Conservation (phyloP, 1,140 invertebrate species). For the Dinothrombium tinctorium region DNA sequence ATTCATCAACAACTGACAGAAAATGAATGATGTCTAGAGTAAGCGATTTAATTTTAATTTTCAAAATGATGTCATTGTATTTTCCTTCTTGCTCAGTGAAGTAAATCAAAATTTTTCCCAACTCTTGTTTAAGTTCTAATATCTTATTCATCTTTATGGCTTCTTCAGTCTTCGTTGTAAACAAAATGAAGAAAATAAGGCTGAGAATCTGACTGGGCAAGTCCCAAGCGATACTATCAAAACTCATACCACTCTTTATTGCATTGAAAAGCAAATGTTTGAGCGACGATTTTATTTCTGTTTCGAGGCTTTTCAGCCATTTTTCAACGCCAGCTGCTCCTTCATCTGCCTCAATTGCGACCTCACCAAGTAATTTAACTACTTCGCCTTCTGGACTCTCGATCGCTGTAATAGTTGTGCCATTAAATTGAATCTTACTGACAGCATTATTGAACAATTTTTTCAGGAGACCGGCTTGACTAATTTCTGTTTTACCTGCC, state of each 20-base stretch:
- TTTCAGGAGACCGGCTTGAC: conserved; percentile 63
- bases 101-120: conserved; percentile 3
- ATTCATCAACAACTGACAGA: conserved; percentile 47
- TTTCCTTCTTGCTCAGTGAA: conserved; percentile 12
- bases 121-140: conserved; percentile 15
- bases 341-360: conserved; percentile 25
- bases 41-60: conserved; percentile 47
- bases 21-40: conserved; percentile 83
- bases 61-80: conserved; percentile 24
- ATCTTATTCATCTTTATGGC: conserved; percentile 42
- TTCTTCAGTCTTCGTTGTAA: conserved; percentile 56
- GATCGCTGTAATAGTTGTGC: conserved; percentile 42
- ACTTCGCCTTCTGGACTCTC: conserved; percentile 59
- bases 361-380: conserved; percentile 42
- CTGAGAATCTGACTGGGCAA: conserved; percentile 37
- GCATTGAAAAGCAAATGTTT: conserved; percentile 24
- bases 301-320: conserved; percentile 55
- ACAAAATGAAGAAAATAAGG: conserved; percentile 39
- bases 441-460: conserved; percentile 52
- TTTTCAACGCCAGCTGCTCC: conserved; percentile 26
- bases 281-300: conserved; percentile 56
- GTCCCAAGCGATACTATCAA: conserved; percentile 38
- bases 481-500: conserved; percentile 49
- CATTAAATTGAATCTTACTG: conserved; percentile 39
- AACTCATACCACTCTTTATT: conserved; percentile 19